These are phyloP conservation scores for Monopterus albus DNA, from an alignment of 2,113 vertebrate species.

Conservation along the genomic window DNA sequence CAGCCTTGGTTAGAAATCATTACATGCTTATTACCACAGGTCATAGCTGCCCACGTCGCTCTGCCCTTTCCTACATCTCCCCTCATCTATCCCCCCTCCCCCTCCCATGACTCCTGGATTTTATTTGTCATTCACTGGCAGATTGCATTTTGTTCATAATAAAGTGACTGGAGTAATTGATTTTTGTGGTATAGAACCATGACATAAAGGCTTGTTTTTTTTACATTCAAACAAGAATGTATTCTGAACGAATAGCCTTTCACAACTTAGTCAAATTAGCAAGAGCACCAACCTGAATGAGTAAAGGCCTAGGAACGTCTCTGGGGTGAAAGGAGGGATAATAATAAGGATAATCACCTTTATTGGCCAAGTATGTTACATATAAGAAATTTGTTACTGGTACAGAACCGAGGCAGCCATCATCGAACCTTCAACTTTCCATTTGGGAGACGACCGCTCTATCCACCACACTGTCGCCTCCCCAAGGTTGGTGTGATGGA, in stretches of 20 bases:
- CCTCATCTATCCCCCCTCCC: not conserved
- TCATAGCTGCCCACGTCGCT: conserved; percentile 36
- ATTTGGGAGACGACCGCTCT: too few species aligned
- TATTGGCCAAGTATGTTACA: too few species aligned
- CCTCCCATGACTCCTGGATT: conserved; percentile 1
- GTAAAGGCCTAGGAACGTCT: conserved; percentile 1
- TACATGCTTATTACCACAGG: conserved; percentile 64
- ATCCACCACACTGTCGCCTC: too few species aligned
- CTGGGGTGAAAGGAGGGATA: too few species aligned
- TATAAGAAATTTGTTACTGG: too few species aligned
- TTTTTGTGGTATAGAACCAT: not conserved
- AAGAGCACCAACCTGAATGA: not conserved
- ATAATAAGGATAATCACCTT: too few species aligned
- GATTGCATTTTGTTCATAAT: conserved; percentile 23
- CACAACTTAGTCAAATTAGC: conserved; percentile 1
- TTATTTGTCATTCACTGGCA: conserved; percentile 3
- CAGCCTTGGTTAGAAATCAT: conserved; percentile 52
- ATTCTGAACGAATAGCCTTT: not conserved
- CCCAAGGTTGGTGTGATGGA: conserved; percentile 16
- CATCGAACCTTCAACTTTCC: too few species aligned
- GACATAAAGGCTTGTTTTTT: not conserved
- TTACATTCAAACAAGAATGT: too few species aligned
- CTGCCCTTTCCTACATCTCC: conserved; percentile 1
- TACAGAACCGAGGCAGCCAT: too few species aligned
- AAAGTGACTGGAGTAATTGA: not conserved